Evolutionary conservation across 2,797 vertebrate species (phyloP), one percentile per base, ranked within the genome.

Genomic region (Sandelia bainsii): DNA sequence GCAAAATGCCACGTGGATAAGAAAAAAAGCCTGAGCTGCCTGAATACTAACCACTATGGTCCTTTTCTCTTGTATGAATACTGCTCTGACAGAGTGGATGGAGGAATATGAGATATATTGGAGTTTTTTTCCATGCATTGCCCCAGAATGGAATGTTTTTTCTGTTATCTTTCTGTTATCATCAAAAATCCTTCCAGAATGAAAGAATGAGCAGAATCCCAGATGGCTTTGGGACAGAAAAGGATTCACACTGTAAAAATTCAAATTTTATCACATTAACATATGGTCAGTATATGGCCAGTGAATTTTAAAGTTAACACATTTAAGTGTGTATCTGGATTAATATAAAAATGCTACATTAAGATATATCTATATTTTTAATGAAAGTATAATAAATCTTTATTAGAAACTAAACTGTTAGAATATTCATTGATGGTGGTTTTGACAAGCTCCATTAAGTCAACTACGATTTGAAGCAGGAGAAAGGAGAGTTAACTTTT

Each of bases 61-160:
- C 13, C 16, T 14, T 3, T 7, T 29, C 37, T 54, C 23, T 6
- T 29, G 39, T 8, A n/a, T 27, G 32, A 63, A 54, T 44, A 8
- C 48, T 45, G 22, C 63, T 68, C 14, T 39, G n/a, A 49, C 51
- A 16, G 39, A 58, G 23, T 5, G 39, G 14, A 69, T 14, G 17
- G 4, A 48, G 7, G 25, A 52, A 71, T 63, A 34, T n/a, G 23
- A 72, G 53, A 67, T 58, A 67, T 37, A 48, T 48, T 65, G 45
- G 45, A 65, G 44, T 63, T 63, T 50, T 59, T 52, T 49, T 74
- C 65, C 66, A 66, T 70, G 50, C n/a, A 25, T 3, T 13, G 20
- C 16, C 22, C 12, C 20, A 25, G 70, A 46, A 44, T 7, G 14
- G 13, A 14, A 14, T n/a, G n/a, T 2, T 57, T n/a, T 52, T 56